Percentiles rank a stretch among this genome's conserved stretches.
Evolutionary conservation across 2,888 invertebrate genomes (phyloP).

Genomic region (Agriopis leucophaearia): DNA sequence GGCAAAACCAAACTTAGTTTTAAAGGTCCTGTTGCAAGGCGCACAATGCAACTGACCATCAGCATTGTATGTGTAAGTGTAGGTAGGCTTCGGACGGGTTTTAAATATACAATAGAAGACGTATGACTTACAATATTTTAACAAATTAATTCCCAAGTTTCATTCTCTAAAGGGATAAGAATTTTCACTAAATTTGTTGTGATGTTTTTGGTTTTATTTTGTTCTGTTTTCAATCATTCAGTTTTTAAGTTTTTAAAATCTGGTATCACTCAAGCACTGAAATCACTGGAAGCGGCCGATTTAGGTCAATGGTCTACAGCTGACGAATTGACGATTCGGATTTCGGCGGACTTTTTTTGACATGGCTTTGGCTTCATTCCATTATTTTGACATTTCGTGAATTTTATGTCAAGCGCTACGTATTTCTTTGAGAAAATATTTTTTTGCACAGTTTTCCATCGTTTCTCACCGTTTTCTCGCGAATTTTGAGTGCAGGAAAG

Average conservation of each 20-base stretch:
- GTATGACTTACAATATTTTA: too few relatives aligned
- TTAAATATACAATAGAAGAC: too few relatives aligned
- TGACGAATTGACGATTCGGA: slow-evolving; percentile 75
- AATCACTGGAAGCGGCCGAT: slow-evolving; percentile 35
- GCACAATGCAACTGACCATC: too few relatives aligned
- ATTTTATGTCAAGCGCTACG: slow-evolving; percentile 86
- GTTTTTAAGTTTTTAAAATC: neutral
- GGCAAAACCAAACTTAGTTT: too few relatives aligned
- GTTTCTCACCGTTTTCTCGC: slow-evolving; percentile 64
- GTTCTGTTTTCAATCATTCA: neutral
- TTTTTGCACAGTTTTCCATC: slow-evolving; percentile 68
- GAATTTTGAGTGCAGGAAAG: slow-evolving; percentile 57
- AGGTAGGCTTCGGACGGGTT: too few relatives aligned
- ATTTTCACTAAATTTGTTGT: neutral
- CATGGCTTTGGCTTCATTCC: slow-evolving; percentile 84
- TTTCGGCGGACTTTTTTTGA: slow-evolving; percentile 82
- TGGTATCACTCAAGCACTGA: slow-evolving; percentile 5
- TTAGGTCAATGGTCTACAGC: slow-evolving; percentile 68
- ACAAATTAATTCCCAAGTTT: too few relatives aligned
- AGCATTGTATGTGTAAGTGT: too few relatives aligned
- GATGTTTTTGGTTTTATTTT: neutral
- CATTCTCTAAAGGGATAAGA: too few relatives aligned
- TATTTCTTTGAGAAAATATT: slow-evolving; percentile 80
- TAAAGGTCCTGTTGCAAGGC: too few relatives aligned
- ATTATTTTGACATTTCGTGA: slow-evolving; percentile 87